Conservation (phyloP, 1,140 invertebrate genomes). For the Glossosoma conforme region DNA sequence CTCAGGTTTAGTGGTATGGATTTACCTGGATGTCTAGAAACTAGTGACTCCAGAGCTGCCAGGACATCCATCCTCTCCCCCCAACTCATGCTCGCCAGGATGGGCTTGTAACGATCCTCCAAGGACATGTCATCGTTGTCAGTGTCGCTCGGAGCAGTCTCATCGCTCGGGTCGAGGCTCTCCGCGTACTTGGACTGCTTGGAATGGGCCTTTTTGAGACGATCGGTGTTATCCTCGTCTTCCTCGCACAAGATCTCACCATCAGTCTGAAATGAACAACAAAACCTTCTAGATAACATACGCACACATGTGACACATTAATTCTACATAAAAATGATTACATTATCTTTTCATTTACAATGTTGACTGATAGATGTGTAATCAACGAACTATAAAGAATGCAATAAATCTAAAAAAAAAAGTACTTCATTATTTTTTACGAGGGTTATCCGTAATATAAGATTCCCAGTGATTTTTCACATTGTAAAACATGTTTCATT, state of each 20-base stretch:
- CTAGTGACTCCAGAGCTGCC: conserved; percentile 68
- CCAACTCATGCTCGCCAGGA: conserved; percentile 72
- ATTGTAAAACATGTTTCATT: too few species aligned
- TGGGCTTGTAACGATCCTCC: conserved; percentile 64
- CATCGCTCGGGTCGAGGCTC: background rate
- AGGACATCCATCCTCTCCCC: conserved; percentile 73
- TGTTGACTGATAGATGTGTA: too few species aligned
- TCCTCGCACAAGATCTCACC: conserved; percentile 61
- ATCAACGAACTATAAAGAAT: too few species aligned
- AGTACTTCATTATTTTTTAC: too few species aligned
- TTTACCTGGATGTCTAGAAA: conserved; percentile 69
- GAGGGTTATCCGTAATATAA: too few species aligned
- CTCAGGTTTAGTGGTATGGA: background rate
- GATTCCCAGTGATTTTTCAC: too few species aligned
- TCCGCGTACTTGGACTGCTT: conserved; percentile 10
- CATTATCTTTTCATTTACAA: too few species aligned
- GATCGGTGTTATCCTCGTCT: conserved; percentile 39
- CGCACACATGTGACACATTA: too few species aligned
- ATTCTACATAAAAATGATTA: too few species aligned
- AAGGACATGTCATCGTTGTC: conserved; percentile 45
- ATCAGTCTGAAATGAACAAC: conserved; percentile 48
- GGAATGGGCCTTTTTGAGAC: conserved; percentile 8
- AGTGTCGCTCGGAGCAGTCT: conserved; percentile 17
- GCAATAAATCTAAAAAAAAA: too few species aligned
- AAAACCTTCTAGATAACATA: too few species aligned